Evolutionary conservation across 2,113 vertebrate genomes (phyloP).

Genomic region (Toxotes chatareus): DNA sequence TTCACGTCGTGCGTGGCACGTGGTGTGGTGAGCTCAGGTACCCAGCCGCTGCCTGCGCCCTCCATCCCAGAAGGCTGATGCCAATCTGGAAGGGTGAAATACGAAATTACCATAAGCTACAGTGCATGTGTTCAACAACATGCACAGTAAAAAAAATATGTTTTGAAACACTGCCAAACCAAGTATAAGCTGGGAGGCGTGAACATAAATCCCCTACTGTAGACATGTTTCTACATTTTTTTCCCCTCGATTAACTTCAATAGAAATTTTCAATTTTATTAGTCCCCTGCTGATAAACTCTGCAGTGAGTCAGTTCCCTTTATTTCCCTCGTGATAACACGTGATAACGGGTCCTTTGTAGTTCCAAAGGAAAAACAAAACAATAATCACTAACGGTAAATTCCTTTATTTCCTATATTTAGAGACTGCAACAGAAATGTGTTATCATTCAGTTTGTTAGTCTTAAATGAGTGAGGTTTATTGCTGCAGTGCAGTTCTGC

Average conservation of each 20-base stretch:
- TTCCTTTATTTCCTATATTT: not conserved
- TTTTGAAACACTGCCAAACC: not conserved
- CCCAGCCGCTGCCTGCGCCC: slow-evolving; percentile 72
- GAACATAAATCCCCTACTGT: not conserved
- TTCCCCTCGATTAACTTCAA: not conserved
- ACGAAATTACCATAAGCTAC: not conserved
- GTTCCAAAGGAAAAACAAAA: not conserved
- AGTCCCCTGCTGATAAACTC: not conserved
- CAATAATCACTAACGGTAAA: not conserved
- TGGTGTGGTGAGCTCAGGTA: slow-evolving; percentile 52
- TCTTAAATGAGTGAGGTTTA: not conserved
- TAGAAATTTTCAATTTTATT: not conserved
- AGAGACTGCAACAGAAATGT: not conserved
- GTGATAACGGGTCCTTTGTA: not conserved
- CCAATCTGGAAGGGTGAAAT: slow-evolving; percentile 27
- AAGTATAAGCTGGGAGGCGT: not conserved
- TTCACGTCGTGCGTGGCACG: slow-evolving; percentile 33
- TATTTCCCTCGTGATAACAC: not conserved
- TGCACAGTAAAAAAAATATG: not conserved
- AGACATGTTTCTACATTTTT: not conserved
- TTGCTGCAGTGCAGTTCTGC: slow-evolving; percentile 8
- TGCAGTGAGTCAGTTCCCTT: not conserved
- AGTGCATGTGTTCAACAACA: not conserved
- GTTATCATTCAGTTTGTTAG: not conserved
- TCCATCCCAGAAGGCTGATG: slow-evolving; percentile 74